Evolutionary conservation across 2,888 invertebrate species (phyloP).

Genomic region (Watsonalla binaria): DNA sequence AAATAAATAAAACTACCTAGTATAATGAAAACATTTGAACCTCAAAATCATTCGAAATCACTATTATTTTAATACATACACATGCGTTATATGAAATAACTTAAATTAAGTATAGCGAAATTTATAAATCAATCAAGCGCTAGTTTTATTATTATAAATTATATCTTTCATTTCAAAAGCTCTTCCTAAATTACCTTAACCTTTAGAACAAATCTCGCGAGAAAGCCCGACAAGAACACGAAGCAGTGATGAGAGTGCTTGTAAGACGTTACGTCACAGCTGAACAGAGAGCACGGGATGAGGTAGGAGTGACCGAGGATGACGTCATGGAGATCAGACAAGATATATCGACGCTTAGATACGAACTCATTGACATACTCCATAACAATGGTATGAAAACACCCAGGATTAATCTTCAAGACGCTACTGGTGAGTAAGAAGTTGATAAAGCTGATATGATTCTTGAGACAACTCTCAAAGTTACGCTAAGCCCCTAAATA

Average conservation of each 20-base stretch:
- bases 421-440: slow-evolving; percentile 75
- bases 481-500: too few species aligned
- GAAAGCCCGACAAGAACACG: slow-evolving; percentile 84
- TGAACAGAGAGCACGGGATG: slow-evolving; percentile 92
- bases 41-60: too few species aligned
- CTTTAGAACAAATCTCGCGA: slow-evolving; percentile 85
- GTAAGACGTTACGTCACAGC: slow-evolving; percentile 94
- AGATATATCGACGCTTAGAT: slow-evolving; percentile 96
- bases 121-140: not conserved
- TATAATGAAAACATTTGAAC: too few species aligned
- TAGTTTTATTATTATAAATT: too few species aligned
- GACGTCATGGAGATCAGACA: slow-evolving; percentile 99
- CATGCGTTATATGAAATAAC: too few species aligned
- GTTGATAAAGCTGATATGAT: too few species aligned
- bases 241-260: slow-evolving; percentile 91
- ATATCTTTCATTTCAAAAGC: not conserved
- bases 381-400: slow-evolving; percentile 93
- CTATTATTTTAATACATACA: too few species aligned
- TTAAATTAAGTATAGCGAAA: too few species aligned
- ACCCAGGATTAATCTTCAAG: slow-evolving; percentile 83
- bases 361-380: slow-evolving; percentile 94
- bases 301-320: slow-evolving; percentile 96
- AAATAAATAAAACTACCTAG: too few species aligned
- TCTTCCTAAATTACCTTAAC: not conserved
- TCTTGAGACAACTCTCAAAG: too few species aligned